Evolutionary conservation across 2,888 invertebrate genomes (phyloP).

Genomic region (Xestia xanthographa): DNA sequence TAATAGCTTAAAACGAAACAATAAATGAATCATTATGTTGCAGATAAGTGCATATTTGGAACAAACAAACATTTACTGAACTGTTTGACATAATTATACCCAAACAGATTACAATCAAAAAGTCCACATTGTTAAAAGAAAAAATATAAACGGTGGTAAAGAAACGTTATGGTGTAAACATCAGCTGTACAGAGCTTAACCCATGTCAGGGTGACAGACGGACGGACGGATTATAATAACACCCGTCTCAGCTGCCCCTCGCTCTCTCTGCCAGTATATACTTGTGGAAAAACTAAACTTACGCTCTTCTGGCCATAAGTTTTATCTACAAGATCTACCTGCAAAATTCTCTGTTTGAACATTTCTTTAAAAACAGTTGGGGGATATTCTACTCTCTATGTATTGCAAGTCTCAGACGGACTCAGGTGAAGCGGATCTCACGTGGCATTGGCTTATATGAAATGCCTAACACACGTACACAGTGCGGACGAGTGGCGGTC

Average conservation of each 20-base stretch:
- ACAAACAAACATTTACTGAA: background rate
- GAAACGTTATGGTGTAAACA: slow-evolving; percentile 64
- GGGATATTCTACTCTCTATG: background rate
- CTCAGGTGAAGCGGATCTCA: background rate
- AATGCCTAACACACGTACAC: background rate
- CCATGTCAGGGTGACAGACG: slow-evolving; percentile 77
- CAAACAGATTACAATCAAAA: slow-evolving; percentile 21
- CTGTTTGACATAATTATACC: slow-evolving; percentile 15
- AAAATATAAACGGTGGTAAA: slow-evolving; percentile 61
- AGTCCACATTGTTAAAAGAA: slow-evolving; percentile 37
- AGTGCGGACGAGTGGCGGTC: background rate
- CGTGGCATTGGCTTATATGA: background rate
- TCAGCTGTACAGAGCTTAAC: slow-evolving; percentile 74
- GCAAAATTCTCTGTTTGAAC: background rate
- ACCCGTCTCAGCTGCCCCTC: slow-evolving; percentile 67
- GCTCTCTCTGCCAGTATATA: slow-evolving; percentile 27
- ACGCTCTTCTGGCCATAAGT: slow-evolving; percentile 8
- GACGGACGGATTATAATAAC: slow-evolving; percentile 77
- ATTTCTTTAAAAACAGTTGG: background rate
- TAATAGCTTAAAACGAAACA: background rate
- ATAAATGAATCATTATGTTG: background rate
- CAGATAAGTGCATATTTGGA: background rate
- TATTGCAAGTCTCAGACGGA: background rate
- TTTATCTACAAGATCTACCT: slow-evolving; percentile 19
- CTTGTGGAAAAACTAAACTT: slow-evolving; percentile 28